A percentile compares a stretch with the other conserved stretches of the same genome.
Evolutionary conservation across 1,140 invertebrate genomes (phyloP).

Genomic region (Drosophila cardini): DNA sequence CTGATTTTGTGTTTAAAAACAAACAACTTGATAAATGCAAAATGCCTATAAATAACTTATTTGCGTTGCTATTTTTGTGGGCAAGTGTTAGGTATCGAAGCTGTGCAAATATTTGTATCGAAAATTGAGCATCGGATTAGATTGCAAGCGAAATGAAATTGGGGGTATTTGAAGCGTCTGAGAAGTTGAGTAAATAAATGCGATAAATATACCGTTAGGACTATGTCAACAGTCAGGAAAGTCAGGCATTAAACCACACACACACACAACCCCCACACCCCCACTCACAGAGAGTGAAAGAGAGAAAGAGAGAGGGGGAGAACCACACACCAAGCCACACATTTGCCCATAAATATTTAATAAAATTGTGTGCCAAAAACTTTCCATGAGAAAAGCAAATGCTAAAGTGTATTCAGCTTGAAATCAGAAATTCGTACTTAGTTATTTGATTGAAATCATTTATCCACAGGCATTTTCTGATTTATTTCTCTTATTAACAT

Average conservation of each 20-base stretch:
- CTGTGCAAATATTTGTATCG: constrained; percentile 48
- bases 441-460: neutral
- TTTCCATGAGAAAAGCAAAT: constrained; percentile 28
- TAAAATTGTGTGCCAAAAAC: constrained; percentile 35
- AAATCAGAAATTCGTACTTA: neutral
- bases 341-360: constrained; percentile 26
- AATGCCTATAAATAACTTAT: constrained; percentile 51
- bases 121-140: constrained; percentile 58
- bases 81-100: constrained; percentile 48
- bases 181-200: constrained; percentile 42
- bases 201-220: constrained; percentile 46
- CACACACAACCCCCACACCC: constrained; percentile 1
- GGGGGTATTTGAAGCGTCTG: neutral
- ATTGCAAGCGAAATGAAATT: constrained; percentile 20
- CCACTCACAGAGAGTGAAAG: neutral
- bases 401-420: neutral
- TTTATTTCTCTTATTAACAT: too few species aligned
- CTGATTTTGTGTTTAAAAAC: neutral
- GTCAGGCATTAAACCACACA: constrained; percentile 12
- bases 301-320: too few species aligned
- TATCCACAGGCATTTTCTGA: too few species aligned
- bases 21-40: constrained; percentile 40
- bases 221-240: constrained; percentile 41
- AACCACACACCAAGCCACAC: constrained; percentile 1
- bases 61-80: constrained; percentile 33